These are phyloP conservation scores for Phyllostomus discolor DNA, from an alignment of 2,113 vertebrate genomes.

Conservation along the genomic window DNA sequence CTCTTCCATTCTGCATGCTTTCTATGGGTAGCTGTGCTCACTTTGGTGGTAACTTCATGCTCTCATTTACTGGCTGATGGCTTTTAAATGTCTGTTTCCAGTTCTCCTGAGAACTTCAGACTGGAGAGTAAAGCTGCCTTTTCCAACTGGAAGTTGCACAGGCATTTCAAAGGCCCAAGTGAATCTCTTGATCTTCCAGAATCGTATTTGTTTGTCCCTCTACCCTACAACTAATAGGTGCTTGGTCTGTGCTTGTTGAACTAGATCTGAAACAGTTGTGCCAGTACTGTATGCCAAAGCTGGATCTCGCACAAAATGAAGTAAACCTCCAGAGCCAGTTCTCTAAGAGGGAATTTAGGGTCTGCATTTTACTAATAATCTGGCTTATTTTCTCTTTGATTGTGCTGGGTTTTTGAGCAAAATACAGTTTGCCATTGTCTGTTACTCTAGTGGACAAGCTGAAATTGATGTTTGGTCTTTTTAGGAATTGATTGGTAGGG, in stretches of 20 bases:
- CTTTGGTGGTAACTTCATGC: background rate
- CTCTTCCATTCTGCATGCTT: background rate
- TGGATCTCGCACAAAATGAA: background rate
- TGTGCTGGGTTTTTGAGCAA: background rate
- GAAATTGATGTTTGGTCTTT: conserved; percentile 2
- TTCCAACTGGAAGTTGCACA: background rate
- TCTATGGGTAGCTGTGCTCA: background rate
- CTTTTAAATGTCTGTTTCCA: background rate
- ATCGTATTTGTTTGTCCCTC: background rate
- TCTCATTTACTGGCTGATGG: background rate
- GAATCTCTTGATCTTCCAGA: background rate
- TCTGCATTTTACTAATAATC: background rate
- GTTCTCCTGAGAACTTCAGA: background rate
- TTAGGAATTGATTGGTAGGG: background rate
- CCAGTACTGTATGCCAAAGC: background rate
- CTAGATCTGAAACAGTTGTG: background rate
- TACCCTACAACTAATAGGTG: background rate
- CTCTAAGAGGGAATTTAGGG: background rate
- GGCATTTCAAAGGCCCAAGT: background rate
- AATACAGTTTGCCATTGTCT: background rate
- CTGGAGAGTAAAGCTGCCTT: conserved; percentile 1
- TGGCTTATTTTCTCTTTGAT: background rate
- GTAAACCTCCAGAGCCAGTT: background rate
- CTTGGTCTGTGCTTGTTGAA: background rate
- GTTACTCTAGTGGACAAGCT: background rate